Evolutionary conservation across 2,113 vertebrate species (phyloP).

Genomic region (Corythaixoides concolor): DNA sequence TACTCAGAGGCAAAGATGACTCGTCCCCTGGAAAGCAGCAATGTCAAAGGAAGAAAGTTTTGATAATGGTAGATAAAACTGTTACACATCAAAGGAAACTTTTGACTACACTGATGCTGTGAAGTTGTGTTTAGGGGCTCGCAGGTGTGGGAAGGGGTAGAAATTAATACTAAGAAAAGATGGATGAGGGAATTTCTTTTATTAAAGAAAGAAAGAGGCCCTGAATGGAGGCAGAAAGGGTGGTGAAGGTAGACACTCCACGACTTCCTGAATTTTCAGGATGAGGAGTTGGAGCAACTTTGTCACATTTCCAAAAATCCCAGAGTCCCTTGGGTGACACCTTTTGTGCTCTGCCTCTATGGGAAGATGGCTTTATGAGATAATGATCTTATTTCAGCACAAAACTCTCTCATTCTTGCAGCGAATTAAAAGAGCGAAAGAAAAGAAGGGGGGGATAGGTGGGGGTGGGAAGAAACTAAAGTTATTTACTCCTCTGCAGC

Average conservation of each 20-base stretch:
- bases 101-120: not conserved
- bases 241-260: not conserved
- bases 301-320: not conserved
- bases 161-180: not conserved
- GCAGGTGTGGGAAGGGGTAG: not conserved
- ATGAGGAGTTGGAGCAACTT: not conserved
- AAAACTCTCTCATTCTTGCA: conserved; percentile 37
- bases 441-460: not conserved
- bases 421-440: conserved; percentile 37
- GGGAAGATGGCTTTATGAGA: conserved; percentile 37
- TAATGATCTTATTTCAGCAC: conserved; percentile 64
- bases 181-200: not conserved
- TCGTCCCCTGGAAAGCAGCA: rapidly evolving
- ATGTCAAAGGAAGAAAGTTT: conserved; percentile 7
- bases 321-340: not conserved
- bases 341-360: not conserved
- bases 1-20: not conserved
- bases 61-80: not conserved
- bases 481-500: conserved; percentile 66
- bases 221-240: not conserved
- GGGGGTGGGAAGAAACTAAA: not conserved
- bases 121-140: not conserved
- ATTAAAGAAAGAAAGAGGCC: not conserved
- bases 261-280: not conserved
- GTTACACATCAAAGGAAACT: not conserved